Percentiles rank a stretch among this genome's conserved stretches.
These are phyloP conservation scores for Acrobasis suavella DNA, from an alignment of 2,888 invertebrate genomes.

Conservation along the genomic window DNA sequence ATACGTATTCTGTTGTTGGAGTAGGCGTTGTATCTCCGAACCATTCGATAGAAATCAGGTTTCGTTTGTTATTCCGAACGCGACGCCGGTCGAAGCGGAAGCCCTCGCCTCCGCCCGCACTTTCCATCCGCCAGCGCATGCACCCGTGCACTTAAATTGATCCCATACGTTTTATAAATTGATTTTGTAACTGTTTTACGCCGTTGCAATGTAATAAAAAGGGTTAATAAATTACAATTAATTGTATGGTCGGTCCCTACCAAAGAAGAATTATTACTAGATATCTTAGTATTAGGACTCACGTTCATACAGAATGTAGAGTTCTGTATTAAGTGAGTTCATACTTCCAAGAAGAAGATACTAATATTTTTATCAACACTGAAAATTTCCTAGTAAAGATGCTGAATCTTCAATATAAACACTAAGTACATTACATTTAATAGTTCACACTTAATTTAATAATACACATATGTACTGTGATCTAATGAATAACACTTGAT, in stretches of 20 bases:
- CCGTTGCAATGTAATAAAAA: neutral
- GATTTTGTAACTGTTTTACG: slow-evolving; percentile 26
- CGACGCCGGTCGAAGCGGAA: slow-evolving; percentile 70
- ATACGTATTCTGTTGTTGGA: slow-evolving; percentile 35
- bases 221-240: neutral
- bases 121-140: slow-evolving; percentile 75
- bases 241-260: too few species aligned
- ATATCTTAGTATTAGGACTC: too few species aligned
- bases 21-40: slow-evolving; percentile 63
- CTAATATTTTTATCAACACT: too few species aligned
- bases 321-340: too few species aligned
- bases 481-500: neutral
- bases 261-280: too few species aligned
- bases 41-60: slow-evolving; percentile 80
- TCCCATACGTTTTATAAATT: slow-evolving; percentile 50
- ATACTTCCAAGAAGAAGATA: too few species aligned
- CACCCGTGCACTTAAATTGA: slow-evolving; percentile 62
- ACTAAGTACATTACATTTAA: too few species aligned
- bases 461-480: too few species aligned
- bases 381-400: too few species aligned
- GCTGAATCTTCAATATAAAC: too few species aligned
- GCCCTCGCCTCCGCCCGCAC: slow-evolving; percentile 67
- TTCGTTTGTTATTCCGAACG: slow-evolving; percentile 80
- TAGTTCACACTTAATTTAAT: too few species aligned
- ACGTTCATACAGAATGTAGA: too few species aligned